Evolutionary conservation across 2,888 invertebrate species (phyloP), one percentile per base, ranked within the genome.

Genomic region (Entomobrya multifasciata): DNA sequence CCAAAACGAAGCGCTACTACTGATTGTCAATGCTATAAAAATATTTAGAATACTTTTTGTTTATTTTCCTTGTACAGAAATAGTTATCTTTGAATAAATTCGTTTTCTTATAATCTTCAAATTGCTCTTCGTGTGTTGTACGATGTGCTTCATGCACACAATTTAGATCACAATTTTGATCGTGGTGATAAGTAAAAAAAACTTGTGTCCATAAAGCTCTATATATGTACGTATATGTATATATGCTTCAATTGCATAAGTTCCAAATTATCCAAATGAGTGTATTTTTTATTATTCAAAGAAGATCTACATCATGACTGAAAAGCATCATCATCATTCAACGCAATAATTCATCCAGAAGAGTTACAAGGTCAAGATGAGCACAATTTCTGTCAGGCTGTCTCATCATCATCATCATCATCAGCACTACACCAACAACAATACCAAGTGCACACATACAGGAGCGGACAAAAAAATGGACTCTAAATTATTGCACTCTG

Each of bases 341-440:
- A 57, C 72, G 79, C 78, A 70, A 85, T 85, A 85, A 85, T 85
- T 85, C 85, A 85, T 85, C 85, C 85, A 85, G 84, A 84, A 77
- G 83, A 83, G 84, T 85, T 85, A 85, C 85, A 85, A 85, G 85
- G 85, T 85, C 85, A 85, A 85, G 85, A 85, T 85, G 85, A 85
- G 78, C 85, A 85, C 85, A 85, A 78, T 85, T 85, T 78, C 72
- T 79, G 79, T 67, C 77, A 47, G 74, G 47, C 60, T 47, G 74
- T 83, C 65, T 74, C 83, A 83, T 85, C 78, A 85, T 85, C 85
- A 30, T 72, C 85, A 84, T 27, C 67, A 67, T 49, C 17, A 49
- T n/a, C 25, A 74, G 25, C 30, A 67, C 52, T 41, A 78, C n/a
- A n/a, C 60, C 57, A 44, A 78, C 25, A 78, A 80, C 80, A 80